Evolutionary conservation across 2,113 vertebrate genomes (phyloP).

Genomic region (Glaucomys volans): DNA sequence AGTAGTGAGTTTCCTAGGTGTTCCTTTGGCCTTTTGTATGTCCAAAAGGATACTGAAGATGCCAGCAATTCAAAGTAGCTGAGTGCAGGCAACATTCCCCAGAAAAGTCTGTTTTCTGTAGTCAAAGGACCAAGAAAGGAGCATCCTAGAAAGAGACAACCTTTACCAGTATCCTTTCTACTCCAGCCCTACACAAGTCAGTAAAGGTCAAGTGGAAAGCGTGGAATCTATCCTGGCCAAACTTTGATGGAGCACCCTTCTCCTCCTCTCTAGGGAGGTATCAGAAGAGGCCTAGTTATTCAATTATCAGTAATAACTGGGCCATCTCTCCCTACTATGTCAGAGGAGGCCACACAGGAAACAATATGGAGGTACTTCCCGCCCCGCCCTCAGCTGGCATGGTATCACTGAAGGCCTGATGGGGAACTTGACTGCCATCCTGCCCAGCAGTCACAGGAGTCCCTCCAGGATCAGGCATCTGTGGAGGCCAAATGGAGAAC

Average conservation of each 20-base stretch:
- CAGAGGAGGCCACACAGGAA: not conserved
- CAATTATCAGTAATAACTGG: not conserved
- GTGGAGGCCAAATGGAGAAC: not conserved
- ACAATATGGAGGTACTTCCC: not conserved
- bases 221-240: not conserved
- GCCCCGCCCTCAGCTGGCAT: not conserved
- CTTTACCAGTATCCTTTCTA: not conserved
- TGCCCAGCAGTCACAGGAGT: not conserved
- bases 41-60: not conserved
- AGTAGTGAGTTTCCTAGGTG: not conserved
- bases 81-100: not conserved
- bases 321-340: not conserved
- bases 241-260: not conserved
- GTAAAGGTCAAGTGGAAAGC: not conserved
- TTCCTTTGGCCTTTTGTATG: not conserved
- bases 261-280: not conserved
- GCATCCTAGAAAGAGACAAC: not conserved
- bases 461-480: not conserved
- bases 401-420: not conserved
- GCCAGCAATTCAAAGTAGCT: not conserved
- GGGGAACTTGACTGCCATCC: not conserved
- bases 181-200: not conserved
- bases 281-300: not conserved
- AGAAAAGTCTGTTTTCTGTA: not conserved
- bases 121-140: not conserved